phyloP scores from a whole-genome alignment of 2,888 invertebrate species.

The Drosophila anomalata region DNA sequence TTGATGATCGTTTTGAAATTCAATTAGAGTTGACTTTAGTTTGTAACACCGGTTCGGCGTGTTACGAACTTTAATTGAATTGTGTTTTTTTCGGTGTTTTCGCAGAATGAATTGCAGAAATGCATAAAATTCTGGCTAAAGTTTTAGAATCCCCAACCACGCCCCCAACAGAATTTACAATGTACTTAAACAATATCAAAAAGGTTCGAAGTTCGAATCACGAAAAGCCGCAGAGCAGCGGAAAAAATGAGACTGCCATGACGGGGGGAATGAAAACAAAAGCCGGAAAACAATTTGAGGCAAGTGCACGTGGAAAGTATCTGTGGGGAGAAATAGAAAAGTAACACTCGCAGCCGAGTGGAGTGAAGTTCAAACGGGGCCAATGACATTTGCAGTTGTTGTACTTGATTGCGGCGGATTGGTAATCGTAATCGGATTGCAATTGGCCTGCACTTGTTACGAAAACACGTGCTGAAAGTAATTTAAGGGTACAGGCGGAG shows the following conservation, averaged over 20 bases:
- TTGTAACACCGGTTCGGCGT: constrained; percentile 36
- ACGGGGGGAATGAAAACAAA: constrained; percentile 63
- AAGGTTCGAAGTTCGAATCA: constrained; percentile 29
- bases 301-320: constrained; percentile 31
- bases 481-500: constrained; percentile 25
- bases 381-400: constrained; percentile 70
- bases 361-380: constrained; percentile 63
- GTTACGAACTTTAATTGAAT: constrained; percentile 45
- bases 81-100: neutral
- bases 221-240: constrained; percentile 16
- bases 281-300: constrained; percentile 79
- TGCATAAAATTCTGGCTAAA: constrained; percentile 32
- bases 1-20: constrained; percentile 48
- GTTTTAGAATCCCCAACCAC: constrained; percentile 23
- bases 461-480: constrained; percentile 42
- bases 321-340: constrained; percentile 28
- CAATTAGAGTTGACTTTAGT: constrained; percentile 62
- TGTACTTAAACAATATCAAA: constrained; percentile 50
- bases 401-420: constrained; percentile 73
- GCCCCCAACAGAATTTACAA: constrained; percentile 38
- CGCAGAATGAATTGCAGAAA: constrained; percentile 9
- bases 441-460: constrained; percentile 70
- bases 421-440: constrained; percentile 73
- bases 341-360: constrained; percentile 31
- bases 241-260: constrained; percentile 14